Evolutionary conservation across 2,113 vertebrate species (phyloP), one percentile per base, ranked within the genome.

Genomic region (Ictidomys tridecemlineatus): DNA sequence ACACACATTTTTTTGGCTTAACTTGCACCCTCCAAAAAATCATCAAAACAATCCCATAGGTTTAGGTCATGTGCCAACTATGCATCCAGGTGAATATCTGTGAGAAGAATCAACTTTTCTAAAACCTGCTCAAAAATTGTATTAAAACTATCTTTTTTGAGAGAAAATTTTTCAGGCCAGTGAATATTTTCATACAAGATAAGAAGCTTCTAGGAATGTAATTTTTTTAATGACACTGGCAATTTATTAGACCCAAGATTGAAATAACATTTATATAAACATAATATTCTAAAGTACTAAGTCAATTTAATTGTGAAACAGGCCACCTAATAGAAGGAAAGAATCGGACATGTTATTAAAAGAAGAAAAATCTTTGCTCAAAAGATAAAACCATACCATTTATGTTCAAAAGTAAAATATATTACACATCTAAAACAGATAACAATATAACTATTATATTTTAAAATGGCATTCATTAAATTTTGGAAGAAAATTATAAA

Each of bases 401-500:
- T 82, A 83, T 22, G 37, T 67, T 95, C 51, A 94, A 92, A 5
- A 82, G 14, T 34, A 51, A 85, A 69, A n/a, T 76, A 63, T 93
- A 80, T 77, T 85, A 78, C 32, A 69, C 91, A 72, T 63, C 18
- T 82, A 63, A 89, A 90, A 53, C 10, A 96, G 11, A 83, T 1
- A 80, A 1, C 20, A 89, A 95, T 70, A 88, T 53, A 39, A 61
- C 45, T 63, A 80, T 74, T 18, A 82, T 78, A 83, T 78, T 76
- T 95, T 58, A 53, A 56, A 85, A 89, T 67, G 1, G 30, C 8
- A 79, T 70, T 76, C 34, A 77, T 39, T 90, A 48, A 24, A 37
- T 80, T 85, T 85, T 89, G n/a, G 16, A 84, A 92, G 30, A 92
- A 87, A 84, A 48, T 2, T 82, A 63, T 34, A 82, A 90, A 94